Base-by-base conservation (phyloP, 1,140 invertebrate species). In the Elymnias hypermnestra region DNA sequence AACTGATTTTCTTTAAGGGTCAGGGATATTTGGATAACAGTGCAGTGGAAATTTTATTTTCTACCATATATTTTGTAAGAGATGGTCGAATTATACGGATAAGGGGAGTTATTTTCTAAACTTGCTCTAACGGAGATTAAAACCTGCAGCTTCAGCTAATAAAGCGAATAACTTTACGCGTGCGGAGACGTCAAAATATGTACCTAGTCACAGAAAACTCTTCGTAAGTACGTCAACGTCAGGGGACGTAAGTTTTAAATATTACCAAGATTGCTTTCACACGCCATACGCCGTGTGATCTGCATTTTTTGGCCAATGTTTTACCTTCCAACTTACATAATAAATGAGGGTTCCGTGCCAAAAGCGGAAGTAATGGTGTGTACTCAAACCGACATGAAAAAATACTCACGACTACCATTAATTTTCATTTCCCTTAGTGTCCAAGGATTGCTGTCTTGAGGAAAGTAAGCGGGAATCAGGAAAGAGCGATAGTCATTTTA, bases 361-460 rank as follows among this genome's bases (percentile, higher is more conserved):
- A 81, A 82, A 82, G 63, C 63, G 66, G 68, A 75, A 82, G 63
- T 70, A 84, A 84, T 84, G 76, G 81, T 77, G 69, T 82, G 63
- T 83, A 76, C 81, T 83, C 76, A 69, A 71, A 83, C 69, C 70
- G 62, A 84, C 81, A 84, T 68, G 81, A 83, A 84, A 84, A 84
- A 79, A 84, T 84, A 84, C 81, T 84, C 63, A 52, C 67, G 63
- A 53, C 68, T 49, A 67, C 66, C 78, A 84, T 84, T 84, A 83
- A 84, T 84, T 84, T 81, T 83, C 78, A 84, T 84, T 83, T 79
- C 64, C 48, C 53, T 68, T 64, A 67, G 74, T 71, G 75, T 68
- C 68, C 70, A 65, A 57, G 60, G 63, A 73, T 69, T 74, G 76
- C 63, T 70, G 71, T 75, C 77, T 74, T 72, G 70, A 74, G 65